Percentiles rank a stretch among this genome's conserved stretches.
Conservation (phyloP, 2,113 vertebrate species). For the Ammospiza nelsoni region DNA sequence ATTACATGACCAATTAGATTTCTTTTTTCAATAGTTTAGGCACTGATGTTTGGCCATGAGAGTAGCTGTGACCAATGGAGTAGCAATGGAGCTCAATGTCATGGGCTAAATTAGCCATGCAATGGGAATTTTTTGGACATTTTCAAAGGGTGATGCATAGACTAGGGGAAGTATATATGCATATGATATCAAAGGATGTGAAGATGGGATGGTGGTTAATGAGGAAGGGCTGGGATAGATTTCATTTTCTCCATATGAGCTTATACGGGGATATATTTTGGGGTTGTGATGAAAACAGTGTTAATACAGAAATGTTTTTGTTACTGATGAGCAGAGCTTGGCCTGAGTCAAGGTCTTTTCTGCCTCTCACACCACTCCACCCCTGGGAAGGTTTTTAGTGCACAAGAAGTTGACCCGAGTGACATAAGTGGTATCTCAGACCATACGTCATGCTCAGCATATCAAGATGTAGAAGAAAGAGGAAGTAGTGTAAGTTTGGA, state of each 20-base stretch:
- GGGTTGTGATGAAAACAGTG: background rate
- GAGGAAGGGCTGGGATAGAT: background rate
- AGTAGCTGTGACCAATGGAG: background rate
- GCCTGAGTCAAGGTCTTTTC: background rate
- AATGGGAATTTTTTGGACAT: rapidly evolving
- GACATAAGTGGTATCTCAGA: background rate
- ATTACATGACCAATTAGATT: background rate
- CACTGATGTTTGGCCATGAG: background rate
- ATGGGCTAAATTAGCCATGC: background rate
- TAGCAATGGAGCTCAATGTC: background rate
- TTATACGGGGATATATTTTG: background rate
- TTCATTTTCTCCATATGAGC: background rate
- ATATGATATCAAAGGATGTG: background rate
- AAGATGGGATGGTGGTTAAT: background rate
- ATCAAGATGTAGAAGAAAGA: background rate
- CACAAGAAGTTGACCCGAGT: background rate
- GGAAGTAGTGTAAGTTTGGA: rapidly evolving
- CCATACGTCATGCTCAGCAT: rapidly evolving
- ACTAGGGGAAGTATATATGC: background rate
- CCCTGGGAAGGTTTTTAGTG: rapidly evolving
- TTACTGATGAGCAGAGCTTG: background rate
- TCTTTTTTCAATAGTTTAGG: background rate
- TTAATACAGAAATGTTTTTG: background rate
- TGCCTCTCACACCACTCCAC: rapidly evolving
- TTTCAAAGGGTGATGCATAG: background rate